These are phyloP conservation scores for Nilaparvata lugens DNA, from an alignment of 1,140 invertebrate genomes.

Conservation along the genomic window DNA sequence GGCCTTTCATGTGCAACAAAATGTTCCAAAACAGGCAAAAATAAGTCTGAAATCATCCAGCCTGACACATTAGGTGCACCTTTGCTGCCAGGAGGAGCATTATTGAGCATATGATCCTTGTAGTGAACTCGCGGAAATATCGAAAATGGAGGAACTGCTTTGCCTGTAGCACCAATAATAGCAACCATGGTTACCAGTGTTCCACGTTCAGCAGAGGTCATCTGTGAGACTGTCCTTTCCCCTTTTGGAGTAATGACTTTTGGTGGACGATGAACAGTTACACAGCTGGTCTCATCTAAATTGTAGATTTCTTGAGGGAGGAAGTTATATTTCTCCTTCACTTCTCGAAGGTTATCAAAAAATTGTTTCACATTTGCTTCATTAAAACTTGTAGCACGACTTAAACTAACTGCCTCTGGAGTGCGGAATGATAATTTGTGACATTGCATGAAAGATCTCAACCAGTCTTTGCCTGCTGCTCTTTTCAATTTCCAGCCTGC, in stretches of 20 bases:
- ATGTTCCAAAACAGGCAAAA: constrained; percentile 29
- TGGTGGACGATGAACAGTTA: constrained; percentile 36
- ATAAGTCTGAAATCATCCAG: constrained; percentile 29
- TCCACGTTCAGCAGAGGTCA: constrained; percentile 38
- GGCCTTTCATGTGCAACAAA: constrained; percentile 30
- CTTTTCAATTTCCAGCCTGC: neutral
- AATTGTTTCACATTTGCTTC: constrained; percentile 33
- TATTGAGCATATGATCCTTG: constrained; percentile 34
- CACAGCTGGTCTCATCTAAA: constrained; percentile 41
- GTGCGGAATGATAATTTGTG: constrained; percentile 35
- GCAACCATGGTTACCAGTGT: constrained; percentile 35
- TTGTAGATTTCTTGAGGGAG: constrained; percentile 35
- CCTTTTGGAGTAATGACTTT: constrained; percentile 37
- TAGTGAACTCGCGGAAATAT: constrained; percentile 35
- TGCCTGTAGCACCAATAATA: constrained; percentile 34
- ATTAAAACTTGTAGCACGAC: constrained; percentile 36
- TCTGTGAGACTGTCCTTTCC: constrained; percentile 34
- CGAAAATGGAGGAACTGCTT: constrained; percentile 36
- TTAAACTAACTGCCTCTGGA: constrained; percentile 37
- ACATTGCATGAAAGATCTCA: constrained; percentile 36
- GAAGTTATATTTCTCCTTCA: constrained; percentile 31
- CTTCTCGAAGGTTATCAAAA: constrained; percentile 30
- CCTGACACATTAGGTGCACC: constrained; percentile 30
- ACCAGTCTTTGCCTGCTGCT: constrained; percentile 30
- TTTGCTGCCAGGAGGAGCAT: constrained; percentile 34